Evolutionary conservation across 2,888 invertebrate genomes (phyloP).

Genomic region (Galeopsomyia nigrocyanea): DNA sequence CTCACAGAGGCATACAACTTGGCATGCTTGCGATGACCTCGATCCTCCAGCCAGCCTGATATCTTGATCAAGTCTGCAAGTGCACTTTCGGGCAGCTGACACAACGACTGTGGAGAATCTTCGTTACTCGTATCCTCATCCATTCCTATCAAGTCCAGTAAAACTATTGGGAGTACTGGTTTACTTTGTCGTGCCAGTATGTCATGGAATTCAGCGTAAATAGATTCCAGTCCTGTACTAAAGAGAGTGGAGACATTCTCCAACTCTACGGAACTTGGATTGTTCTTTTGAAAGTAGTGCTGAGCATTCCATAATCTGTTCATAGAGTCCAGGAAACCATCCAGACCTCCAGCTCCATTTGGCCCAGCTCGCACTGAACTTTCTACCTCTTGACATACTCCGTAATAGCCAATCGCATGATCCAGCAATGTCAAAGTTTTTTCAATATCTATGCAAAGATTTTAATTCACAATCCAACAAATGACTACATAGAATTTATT

Average conservation of each 20-base stretch:
- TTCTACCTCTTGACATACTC: conserved; percentile 93
- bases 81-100: conserved; percentile 79
- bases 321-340: conserved; percentile 78
- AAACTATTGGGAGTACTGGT: conserved; percentile 87
- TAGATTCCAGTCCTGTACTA: conserved; percentile 85
- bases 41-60: conserved; percentile 87
- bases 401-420: conserved; percentile 95
- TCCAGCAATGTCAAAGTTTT: conserved; percentile 89
- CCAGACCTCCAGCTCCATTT: conserved; percentile 70
- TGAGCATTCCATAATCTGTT: conserved; percentile 89
- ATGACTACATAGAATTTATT: conserved; percentile 19
- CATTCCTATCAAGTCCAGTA: conserved; percentile 87
- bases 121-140: conserved; percentile 82
- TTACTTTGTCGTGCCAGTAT: conserved; percentile 88
- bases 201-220: conserved; percentile 91
- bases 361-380: conserved; percentile 89
- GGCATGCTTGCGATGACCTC: conserved; percentile 80
- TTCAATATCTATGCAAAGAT: conserved; percentile 83
- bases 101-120: conserved; percentile 74
- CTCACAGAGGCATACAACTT: conserved; percentile 82
- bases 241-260: conserved; percentile 89
- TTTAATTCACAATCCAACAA: conserved; percentile 7
- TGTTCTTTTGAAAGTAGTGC: conserved; percentile 92
- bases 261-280: conserved; percentile 92
- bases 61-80: conserved; percentile 82